Percentiles rank a stretch among this genome's conserved stretches.
Evolutionary conservation across 1,140 invertebrate genomes (phyloP).

Genomic region (Meloidogyne floridensis): DNA sequence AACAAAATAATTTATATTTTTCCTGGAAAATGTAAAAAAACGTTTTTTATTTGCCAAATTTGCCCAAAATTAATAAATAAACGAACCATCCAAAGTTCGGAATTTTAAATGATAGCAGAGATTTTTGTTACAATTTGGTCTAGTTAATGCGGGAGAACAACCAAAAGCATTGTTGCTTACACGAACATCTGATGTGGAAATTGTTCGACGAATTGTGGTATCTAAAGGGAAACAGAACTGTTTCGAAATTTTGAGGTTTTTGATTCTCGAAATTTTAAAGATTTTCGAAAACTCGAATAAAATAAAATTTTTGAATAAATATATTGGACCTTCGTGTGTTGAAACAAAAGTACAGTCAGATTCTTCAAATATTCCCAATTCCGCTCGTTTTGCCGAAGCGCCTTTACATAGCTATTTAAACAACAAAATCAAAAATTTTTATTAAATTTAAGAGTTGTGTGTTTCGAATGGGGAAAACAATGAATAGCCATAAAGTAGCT

Average conservation of each 20-base stretch:
- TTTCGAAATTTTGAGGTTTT: too few species aligned
- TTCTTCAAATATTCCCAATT: constrained; percentile 58
- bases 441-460: too few species aligned
- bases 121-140: constrained; percentile 58
- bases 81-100: constrained; percentile 79
- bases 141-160: constrained; percentile 53
- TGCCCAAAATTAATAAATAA: background rate
- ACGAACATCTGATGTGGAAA: constrained; percentile 62
- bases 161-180: constrained; percentile 62
- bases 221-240: constrained; percentile 41
- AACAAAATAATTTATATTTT: too few species aligned
- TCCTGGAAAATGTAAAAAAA: too few species aligned
- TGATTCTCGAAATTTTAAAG: too few species aligned
- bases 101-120: constrained; percentile 74
- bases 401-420: constrained; percentile 19
- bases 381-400: constrained; percentile 19
- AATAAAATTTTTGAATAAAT: too few species aligned
- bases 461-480: too few species aligned
- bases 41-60: too few species aligned
- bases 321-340: constrained; percentile 58
- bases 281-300: too few species aligned
- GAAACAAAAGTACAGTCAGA: constrained; percentile 62
- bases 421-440: too few species aligned
- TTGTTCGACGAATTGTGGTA: constrained; percentile 49
- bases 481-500: too few species aligned